Base-by-base conservation (phyloP, 1,140 invertebrate species). In the Diploscapter pachys region DNA sequence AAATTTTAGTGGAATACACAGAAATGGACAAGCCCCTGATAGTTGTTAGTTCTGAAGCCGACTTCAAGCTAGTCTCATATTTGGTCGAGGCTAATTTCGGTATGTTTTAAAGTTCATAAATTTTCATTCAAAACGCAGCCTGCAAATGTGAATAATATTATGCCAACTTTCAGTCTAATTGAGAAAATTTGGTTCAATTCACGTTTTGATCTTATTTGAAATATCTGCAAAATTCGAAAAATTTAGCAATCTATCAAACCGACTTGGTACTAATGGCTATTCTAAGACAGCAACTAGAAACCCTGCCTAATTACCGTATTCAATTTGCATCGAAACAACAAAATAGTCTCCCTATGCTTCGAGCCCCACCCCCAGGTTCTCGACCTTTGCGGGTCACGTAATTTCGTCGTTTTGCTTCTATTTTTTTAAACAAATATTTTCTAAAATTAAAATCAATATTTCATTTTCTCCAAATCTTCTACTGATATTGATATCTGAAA, bases 211-310 rank as follows among this genome's bases (percentile, higher is more conserved):
- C 13, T 59, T 13, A 9, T 59, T 59, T 2, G 1, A 59, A 9
- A 13, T 13, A 59, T 59, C 9, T 59, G 57, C 57, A 9, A 59
- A 59, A 59, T 9, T 11, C 57, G 57, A 9, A 11, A 13, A 11
- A 72, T 78, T 63, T 71, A 78, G 77, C 77, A 11, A 73, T 78
- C 54, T 78, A 78, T 54, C 67, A 66, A 55, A 64, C 62, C 11
- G 77, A 78, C 59, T 74, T 78, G 3, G 64, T 72, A 2, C 48
- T 78, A 48, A 64, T 77, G 63, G 74, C 77, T 13, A 64, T 78
- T 48, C 56, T 78, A 9, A 68, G 74, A 3, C 77, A 78, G 65
- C 67, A 79, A 31, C 55, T 78, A 5, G 76, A 78, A 62, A 70
- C 77, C 49, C 75, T 65, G 53, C 54, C 62, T 3, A 49, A 59